Evolutionary conservation across 2,797 vertebrate species (phyloP).

Genomic region (Adrianichthys oophorus): DNA sequence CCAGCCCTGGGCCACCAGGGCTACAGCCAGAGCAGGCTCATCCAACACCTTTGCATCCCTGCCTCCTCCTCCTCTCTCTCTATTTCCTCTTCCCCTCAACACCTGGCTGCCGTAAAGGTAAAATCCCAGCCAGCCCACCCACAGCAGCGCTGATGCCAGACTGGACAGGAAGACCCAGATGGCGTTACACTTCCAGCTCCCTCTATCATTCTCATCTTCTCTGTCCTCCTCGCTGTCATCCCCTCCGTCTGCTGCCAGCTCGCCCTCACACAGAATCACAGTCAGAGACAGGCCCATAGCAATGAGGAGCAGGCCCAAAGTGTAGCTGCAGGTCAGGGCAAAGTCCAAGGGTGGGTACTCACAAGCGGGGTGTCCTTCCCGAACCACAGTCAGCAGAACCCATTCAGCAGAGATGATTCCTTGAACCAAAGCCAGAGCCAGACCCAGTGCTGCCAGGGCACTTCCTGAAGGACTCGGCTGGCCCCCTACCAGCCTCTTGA

Average conservation of each 20-base stretch:
- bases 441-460: conserved; percentile 80
- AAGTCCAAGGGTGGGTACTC: conserved; percentile 94
- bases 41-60: conserved; percentile 78
- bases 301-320: conserved; percentile 85
- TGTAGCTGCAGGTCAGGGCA: conserved; percentile 89
- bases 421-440: conserved; percentile 90
- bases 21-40: conserved; percentile 90
- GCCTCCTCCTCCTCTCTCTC: conserved; percentile 43
- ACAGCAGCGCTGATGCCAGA: conserved; percentile 87
- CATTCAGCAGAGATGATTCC: conserved; percentile 93
- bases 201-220: conserved; percentile 65
- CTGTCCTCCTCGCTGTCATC: conserved; percentile 62
- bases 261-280: conserved; percentile 90
- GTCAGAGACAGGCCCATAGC: conserved; percentile 83
- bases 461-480: conserved; percentile 79
- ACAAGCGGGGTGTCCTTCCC: conserved; percentile 89
- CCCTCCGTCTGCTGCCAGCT: conserved; percentile 71
- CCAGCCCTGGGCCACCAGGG: conserved; percentile 93
- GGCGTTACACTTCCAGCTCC: conserved; percentile 90
- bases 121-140: conserved; percentile 94
- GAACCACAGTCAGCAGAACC: conserved; percentile 90
- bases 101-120: conserved; percentile 89
- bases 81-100: conserved; percentile 61
- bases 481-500: conserved; percentile 84
- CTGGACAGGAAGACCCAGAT: conserved; percentile 89